A percentile compares a stretch with the other conserved stretches of the same genome.
Evolutionary conservation across 23 tunicate species (phyloP).

Genomic region (Ciona savignyi): DNA sequence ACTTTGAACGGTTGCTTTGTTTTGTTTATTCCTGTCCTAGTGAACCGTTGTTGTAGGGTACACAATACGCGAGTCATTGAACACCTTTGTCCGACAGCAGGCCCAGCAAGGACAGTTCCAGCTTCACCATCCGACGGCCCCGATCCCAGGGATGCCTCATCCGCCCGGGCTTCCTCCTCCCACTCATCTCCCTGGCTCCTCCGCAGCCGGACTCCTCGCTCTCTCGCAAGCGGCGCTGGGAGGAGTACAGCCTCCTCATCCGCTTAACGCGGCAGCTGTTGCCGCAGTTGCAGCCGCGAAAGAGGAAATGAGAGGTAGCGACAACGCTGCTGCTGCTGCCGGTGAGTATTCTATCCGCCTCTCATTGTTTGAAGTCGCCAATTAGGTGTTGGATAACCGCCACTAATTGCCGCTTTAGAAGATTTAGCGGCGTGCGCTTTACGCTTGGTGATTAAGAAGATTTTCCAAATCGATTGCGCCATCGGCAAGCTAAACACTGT

Average conservation of each 20-base stretch:
- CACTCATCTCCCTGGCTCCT: conserved; percentile 53
- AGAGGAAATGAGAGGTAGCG: conserved; percentile 49
- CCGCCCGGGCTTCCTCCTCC: conserved; percentile 62
- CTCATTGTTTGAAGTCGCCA: not conserved
- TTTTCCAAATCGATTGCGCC: not conserved
- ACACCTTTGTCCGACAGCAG: conserved; percentile 5
- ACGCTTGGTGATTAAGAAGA: not conserved
- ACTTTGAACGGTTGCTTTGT: no score
- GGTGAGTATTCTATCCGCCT: conserved; percentile 18
- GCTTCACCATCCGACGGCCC: conserved; percentile 71
- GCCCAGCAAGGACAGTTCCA: conserved; percentile 66
- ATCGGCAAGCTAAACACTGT: not conserved
- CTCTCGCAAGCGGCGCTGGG: conserved; percentile 67
- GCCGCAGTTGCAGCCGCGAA: conserved; percentile 59
- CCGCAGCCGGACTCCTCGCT: conserved; percentile 75
- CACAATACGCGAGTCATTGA: no score
- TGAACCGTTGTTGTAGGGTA: no score
- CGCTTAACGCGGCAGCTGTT: conserved; percentile 11
- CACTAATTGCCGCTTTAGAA: not conserved
- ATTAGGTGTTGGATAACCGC: not conserved
- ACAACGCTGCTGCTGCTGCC: conserved; percentile 11
- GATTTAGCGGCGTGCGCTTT: not conserved
- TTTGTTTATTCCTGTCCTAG: no score
- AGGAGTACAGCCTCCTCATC: conserved; percentile 30
- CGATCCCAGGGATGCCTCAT: conserved; percentile 70